Conservation (phyloP, 1,140 invertebrate genomes). For the Sycophila sp. region DNA sequence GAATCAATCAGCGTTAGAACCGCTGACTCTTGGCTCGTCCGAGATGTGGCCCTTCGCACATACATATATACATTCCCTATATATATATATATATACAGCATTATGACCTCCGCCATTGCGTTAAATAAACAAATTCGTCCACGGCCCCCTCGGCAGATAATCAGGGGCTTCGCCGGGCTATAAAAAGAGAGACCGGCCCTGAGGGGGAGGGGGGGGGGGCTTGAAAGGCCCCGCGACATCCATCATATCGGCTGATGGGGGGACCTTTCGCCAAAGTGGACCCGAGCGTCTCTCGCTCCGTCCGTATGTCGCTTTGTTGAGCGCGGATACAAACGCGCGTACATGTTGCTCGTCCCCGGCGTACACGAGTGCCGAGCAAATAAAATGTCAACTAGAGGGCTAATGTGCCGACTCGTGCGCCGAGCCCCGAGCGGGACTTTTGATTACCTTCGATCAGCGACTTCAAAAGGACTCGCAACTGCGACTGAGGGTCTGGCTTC, state of each 20-base stretch:
- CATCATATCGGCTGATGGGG: conserved; percentile 11
- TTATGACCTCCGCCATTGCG: not conserved
- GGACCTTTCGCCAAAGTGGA: conserved; percentile 2
- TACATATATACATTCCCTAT: no score
- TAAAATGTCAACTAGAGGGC: conserved; percentile 37
- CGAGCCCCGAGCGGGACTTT: not conserved
- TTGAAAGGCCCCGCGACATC: conserved; percentile 32
- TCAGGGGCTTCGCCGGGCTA: not conserved
- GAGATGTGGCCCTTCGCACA: no score
- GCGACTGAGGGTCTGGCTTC: not conserved
- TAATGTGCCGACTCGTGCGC: conserved; percentile 5
- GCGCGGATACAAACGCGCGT: not conserved
- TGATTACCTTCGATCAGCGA: conserved; percentile 27
- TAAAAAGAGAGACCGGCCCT: not conserved
- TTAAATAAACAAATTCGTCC: conserved; percentile 27
- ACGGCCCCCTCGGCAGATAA: conserved; percentile 11
- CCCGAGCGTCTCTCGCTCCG: not conserved
- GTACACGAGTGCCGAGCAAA: conserved; percentile 28
- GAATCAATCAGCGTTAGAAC: not conserved
- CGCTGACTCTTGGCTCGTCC: not conserved
- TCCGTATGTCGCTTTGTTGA: no score
- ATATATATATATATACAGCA: no score
- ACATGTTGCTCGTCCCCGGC: not conserved
- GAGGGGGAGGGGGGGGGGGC: not conserved
- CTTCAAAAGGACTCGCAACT: conserved; percentile 9